A percentile compares a stretch with the other conserved stretches of the same genome.
phyloP scores from a whole-genome alignment of 2,113 vertebrate genomes.

The Fukomys damarensis region DNA sequence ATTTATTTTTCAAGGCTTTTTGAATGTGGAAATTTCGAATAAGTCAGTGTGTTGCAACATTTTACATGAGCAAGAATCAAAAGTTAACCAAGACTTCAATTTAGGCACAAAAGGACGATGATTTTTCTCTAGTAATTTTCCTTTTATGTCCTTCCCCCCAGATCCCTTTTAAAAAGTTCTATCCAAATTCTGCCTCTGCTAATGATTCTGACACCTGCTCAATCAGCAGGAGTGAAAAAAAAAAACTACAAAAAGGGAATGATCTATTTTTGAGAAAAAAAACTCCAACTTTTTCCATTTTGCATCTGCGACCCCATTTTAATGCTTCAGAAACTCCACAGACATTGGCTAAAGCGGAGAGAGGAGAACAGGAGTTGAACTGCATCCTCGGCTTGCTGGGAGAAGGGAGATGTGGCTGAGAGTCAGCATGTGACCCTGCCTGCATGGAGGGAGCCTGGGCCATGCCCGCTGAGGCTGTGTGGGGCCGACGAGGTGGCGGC shows the following conservation, averaged over 20 bases:
- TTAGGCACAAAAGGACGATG: not conserved
- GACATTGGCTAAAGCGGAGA: not conserved
- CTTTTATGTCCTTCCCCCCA: not conserved
- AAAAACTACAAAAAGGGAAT: not conserved
- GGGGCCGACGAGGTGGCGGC: too few species aligned
- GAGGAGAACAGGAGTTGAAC: not conserved
- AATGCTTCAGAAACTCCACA: not conserved
- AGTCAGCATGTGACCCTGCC: rapidly evolving
- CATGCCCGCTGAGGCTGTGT: rapidly evolving
- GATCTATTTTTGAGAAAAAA: not conserved
- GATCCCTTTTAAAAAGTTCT: not conserved
- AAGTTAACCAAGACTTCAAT: not conserved
- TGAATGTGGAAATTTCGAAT: not conserved
- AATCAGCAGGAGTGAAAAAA: not conserved
- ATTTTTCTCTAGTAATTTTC: not conserved
- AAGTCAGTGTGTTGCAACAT: not conserved
- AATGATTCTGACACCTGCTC: not conserved
- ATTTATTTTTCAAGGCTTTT: not conserved
- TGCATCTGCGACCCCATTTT: not conserved
- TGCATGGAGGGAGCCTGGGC: too few species aligned
- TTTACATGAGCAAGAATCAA: not conserved
- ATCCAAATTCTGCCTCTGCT: not conserved
- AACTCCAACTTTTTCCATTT: not conserved
- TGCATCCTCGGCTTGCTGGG: not conserved
- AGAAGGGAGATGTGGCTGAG: not conserved